Evolutionary conservation across 2,113 vertebrate genomes (phyloP), one percentile per base, ranked within the genome.

Genomic region (Vulpes ferrilata): DNA sequence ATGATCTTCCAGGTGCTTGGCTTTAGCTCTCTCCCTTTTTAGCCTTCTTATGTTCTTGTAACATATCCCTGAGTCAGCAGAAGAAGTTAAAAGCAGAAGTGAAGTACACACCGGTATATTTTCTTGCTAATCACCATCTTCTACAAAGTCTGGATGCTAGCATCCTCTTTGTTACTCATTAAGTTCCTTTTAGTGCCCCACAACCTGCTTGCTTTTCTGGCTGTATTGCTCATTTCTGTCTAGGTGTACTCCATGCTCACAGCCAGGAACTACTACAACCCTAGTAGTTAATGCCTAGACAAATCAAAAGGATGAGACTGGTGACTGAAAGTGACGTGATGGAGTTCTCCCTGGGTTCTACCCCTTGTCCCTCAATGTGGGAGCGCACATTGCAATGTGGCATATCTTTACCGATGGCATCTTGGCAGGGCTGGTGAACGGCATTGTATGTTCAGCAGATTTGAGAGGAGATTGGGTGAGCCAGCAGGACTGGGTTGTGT

Each of bases 91-190:
- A 60, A 88, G 73, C 95, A 12, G 73, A 81, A 27, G 27, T 32
- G 35, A 86, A 86, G 19, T 43, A 27, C 17, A 35, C 20, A 16
- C n/a, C 43, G 23, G 32, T 88, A 53, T 81, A 22, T 93, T 84
- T 95, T 83, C 51, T 89, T 96, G 55, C 35, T 79, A 92, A 79
- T 94, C 96, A 94, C 30, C 48, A 55, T 92, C 57, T 85, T 53
- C 23, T 94, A 12, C 57, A 65, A 88, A n/a, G 53, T 74, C 51
- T 74, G 73, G 73, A 83, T 71, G 22, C 20, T 23, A 22, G 53
- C 22, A 25, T 38, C 55, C 48, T 87, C 48, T 87, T 62, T 83
- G 60, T 95, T 93, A 55, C 55, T 83, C 69, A 57, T 65, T 30
- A 81, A 88, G 60, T 48, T 84, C 67, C 67, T 74, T 88, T 88